Conservation (phyloP, 2,888 invertebrate genomes). For the Craniophora ligustri region DNA sequence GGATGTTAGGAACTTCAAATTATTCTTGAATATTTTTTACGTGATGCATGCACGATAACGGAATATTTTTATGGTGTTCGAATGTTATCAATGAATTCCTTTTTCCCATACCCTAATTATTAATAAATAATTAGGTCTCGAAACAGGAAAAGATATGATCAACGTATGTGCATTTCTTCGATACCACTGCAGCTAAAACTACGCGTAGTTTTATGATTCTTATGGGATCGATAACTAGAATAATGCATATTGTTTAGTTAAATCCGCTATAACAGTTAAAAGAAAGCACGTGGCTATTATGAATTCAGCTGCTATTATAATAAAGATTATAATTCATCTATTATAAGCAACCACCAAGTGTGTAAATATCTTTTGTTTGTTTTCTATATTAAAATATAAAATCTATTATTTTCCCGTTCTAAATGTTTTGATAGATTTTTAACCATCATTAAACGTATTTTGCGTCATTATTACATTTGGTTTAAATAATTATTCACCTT, state of each 20-base stretch:
- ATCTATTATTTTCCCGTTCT: constrained; percentile 21
- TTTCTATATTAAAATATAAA: constrained; percentile 9
- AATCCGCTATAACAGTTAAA: constrained; percentile 24
- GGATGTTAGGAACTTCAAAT: no score
- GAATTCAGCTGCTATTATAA: constrained; percentile 23
- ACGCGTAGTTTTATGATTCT: constrained; percentile 9
- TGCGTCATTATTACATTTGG: not conserved
- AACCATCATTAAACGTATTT: not conserved
- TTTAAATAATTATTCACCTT: not conserved
- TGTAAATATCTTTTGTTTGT: constrained; percentile 14
- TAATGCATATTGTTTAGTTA: constrained; percentile 31
- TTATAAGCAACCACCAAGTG: constrained; percentile 11
- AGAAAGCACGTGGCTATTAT: constrained; percentile 29
- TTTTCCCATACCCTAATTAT: no score
- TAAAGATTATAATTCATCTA: constrained; percentile 10
- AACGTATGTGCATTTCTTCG: constrained; percentile 1
- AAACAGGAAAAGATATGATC: no score
- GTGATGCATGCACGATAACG: no score
- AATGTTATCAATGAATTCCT: no score
- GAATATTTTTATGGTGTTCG: no score
- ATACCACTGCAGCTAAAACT: constrained; percentile 13
- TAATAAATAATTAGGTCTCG: no score
- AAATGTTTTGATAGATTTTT: constrained; percentile 11
- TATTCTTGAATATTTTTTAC: no score
- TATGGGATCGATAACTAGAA: constrained; percentile 25